A percentile compares a stretch with the other conserved stretches of the same genome.
Conservation (phyloP, 1,140 invertebrate species). For the Tetragnatha versicolor region DNA sequence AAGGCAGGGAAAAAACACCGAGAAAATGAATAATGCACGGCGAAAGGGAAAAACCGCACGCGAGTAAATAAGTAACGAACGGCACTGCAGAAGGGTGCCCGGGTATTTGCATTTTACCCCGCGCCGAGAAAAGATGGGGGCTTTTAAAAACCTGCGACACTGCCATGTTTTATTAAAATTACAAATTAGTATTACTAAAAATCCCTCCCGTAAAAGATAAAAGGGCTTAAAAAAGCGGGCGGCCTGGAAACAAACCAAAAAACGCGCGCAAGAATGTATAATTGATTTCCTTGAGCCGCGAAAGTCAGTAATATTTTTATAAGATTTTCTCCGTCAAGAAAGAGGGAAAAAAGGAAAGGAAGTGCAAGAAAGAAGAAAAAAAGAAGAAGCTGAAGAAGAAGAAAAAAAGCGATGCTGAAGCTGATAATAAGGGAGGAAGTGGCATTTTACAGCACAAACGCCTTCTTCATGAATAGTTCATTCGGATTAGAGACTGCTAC, state of each 20-base stretch:
- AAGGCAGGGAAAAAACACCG: conserved; percentile 39
- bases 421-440: conserved; percentile 54
- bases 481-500: conserved; percentile 53
- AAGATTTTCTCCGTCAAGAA: conserved; percentile 54
- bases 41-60: background rate
- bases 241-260: conserved; percentile 21
- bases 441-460: conserved; percentile 53
- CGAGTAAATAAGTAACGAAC: conserved; percentile 36
- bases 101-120: conserved; percentile 41
- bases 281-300: conserved; percentile 52
- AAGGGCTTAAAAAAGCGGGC: no score
- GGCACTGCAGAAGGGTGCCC: conserved; percentile 6
- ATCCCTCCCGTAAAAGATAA: conserved; percentile 31
- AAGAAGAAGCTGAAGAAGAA: background rate
- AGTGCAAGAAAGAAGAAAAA: background rate
- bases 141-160: conserved; percentile 46
- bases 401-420: conserved; percentile 34
- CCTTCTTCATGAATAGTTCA: conserved; percentile 53
- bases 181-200: conserved; percentile 55
- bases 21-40: conserved; percentile 48
- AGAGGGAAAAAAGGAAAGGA: background rate
- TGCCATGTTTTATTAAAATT: conserved; percentile 56
- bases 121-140: background rate
- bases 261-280: conserved; percentile 42
- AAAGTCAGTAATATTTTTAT: conserved; percentile 55